A percentile compares a stretch with the other conserved stretches of the same genome.
These are phyloP conservation scores for Azemiops feae DNA, from an alignment of 2,113 vertebrate species.

Conservation along the genomic window DNA sequence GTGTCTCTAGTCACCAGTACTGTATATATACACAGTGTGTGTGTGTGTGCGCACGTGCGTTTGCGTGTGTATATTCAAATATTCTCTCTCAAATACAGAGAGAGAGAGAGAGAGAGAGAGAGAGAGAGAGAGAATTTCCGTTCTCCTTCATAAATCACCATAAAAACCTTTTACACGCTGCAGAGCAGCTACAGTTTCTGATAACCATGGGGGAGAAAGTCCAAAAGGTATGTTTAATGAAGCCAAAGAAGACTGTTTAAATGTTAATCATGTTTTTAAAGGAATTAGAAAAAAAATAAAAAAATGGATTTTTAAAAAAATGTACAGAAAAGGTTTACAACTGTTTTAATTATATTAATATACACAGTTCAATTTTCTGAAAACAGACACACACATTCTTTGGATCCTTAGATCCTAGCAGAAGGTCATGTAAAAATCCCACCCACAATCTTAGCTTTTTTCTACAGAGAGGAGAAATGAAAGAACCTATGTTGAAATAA, in stretches of 20 bases:
- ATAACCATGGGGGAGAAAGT: conserved; percentile 55
- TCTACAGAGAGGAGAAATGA: conserved; percentile 54
- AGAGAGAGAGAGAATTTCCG: conserved; percentile 50
- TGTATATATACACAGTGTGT: too few species aligned
- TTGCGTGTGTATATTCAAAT: too few species aligned
- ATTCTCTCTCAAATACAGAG: neutral
- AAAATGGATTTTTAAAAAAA: conserved; percentile 27
- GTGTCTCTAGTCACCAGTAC: neutral
- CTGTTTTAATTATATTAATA: conserved; percentile 65
- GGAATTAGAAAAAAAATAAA: conserved; percentile 23
- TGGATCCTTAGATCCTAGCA: conserved; percentile 54
- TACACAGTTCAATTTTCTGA: conserved; percentile 54
- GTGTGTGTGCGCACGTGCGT: too few species aligned
- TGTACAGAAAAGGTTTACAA: conserved; percentile 34
- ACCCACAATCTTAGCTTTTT: conserved; percentile 60
- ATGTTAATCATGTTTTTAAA: conserved; percentile 42
- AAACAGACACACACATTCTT: conserved; percentile 33
- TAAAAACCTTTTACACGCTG: conserved; percentile 51
- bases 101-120: neutral
- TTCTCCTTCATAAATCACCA: conserved; percentile 25
- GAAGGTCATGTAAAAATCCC: conserved; percentile 58
- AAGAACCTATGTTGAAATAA: conserved; percentile 54
- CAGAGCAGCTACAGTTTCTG: conserved; percentile 29
- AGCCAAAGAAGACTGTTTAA: conserved; percentile 33
- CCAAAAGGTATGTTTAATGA: conserved; percentile 64